phyloP scores from a whole-genome alignment of 2,797 vertebrate species.

The Xiphorhynchus erythropygius region DNA sequence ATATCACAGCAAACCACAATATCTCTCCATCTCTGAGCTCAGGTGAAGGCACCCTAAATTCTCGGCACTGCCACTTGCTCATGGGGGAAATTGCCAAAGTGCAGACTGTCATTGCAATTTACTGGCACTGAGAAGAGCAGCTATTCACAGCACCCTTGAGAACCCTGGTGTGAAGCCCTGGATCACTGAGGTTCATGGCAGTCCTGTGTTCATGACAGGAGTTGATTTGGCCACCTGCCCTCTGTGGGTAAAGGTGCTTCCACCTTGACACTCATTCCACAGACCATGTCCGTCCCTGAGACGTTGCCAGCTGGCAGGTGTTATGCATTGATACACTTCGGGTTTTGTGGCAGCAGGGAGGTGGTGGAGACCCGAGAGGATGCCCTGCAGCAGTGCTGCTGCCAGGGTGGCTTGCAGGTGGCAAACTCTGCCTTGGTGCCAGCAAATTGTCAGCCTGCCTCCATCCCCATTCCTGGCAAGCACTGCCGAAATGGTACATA shows the following conservation, averaged over 20 bases:
- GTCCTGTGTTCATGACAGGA: background rate
- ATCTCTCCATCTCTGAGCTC: background rate
- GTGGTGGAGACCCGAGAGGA: too few species aligned
- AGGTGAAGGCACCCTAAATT: background rate
- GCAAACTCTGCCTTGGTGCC: background rate
- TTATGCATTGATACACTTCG: fast-evolving
- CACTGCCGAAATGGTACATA: background rate
- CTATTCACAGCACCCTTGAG: background rate
- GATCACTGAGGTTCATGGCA: background rate
- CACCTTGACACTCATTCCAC: background rate
- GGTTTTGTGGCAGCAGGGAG: background rate
- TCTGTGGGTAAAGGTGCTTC: background rate
- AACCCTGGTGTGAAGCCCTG: background rate
- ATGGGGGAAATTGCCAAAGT: background rate
- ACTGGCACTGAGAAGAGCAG: background rate
- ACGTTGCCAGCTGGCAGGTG: background rate
- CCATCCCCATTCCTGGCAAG: background rate
- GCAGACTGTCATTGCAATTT: background rate
- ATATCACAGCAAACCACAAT: background rate
- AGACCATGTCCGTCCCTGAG: background rate
- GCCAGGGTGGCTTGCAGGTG: background rate
- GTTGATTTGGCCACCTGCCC: background rate
- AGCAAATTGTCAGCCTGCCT: background rate
- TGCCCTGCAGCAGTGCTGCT: background rate
- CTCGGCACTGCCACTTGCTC: background rate